These are phyloP conservation scores for Melanostoma mellinum DNA, from an alignment of 2,888 invertebrate species.

Conservation along the genomic window DNA sequence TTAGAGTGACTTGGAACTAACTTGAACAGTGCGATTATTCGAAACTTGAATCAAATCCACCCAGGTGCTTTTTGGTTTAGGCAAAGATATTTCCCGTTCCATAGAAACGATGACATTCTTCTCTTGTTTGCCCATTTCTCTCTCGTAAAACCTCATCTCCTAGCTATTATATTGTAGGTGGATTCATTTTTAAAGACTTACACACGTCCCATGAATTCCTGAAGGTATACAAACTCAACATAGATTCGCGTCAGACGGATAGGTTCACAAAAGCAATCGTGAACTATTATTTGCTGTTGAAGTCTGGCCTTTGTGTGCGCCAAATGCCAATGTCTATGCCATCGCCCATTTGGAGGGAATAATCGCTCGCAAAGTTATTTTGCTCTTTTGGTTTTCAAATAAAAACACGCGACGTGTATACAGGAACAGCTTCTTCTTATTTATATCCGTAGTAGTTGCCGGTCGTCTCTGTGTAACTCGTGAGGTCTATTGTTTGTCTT, in stretches of 20 bases:
- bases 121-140: conserved; percentile 54
- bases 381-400: not conserved
- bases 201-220: conserved; percentile 69
- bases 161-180: conserved; percentile 58
- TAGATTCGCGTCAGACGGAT: conserved; percentile 24
- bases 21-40: too few species aligned
- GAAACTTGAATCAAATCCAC: conserved; percentile 12
- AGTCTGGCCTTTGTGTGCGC: conserved; percentile 49
- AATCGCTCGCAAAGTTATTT: conserved; percentile 10
- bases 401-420: conserved; percentile 54
- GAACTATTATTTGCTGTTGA: conserved; percentile 55
- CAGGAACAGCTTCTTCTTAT: conserved; percentile 17
- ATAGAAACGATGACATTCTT: conserved; percentile 61
- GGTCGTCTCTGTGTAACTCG: conserved; percentile 42
- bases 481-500: conserved; percentile 70
- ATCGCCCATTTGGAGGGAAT: conserved; percentile 33
- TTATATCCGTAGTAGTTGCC: not conserved
- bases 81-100: conserved; percentile 20
- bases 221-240: conserved; percentile 24
- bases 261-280: conserved; percentile 57
- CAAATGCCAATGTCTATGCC: not conserved
- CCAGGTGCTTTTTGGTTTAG: conserved; percentile 14
- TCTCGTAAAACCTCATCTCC: conserved; percentile 14
- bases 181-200: conserved; percentile 62
- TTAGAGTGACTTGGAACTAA: too few species aligned